These are phyloP conservation scores for Morpho helenor DNA, from an alignment of 2,888 invertebrate species.

Conservation along the genomic window DNA sequence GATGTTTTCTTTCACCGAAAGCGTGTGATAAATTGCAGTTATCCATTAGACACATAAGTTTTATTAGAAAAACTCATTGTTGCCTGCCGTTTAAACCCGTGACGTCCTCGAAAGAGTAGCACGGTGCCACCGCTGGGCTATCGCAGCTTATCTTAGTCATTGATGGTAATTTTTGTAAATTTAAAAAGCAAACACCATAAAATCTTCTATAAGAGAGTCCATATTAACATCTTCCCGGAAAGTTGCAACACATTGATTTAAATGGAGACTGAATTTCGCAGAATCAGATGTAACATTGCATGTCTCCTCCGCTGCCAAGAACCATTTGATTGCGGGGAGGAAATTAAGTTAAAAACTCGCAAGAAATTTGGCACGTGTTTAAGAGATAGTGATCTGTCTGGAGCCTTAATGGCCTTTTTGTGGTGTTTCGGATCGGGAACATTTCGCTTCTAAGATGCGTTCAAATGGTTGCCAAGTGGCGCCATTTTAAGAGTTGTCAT, in stretches of 20 bases:
- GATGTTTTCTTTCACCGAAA: too few species aligned
- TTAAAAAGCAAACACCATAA: too few species aligned
- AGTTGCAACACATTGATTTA: slow-evolving; percentile 1
- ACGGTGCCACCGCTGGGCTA: too few species aligned
- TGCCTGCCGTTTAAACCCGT: too few species aligned
- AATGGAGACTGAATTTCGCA: slow-evolving; percentile 7
- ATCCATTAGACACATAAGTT: too few species aligned
- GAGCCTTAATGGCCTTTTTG: slow-evolving; percentile 27
- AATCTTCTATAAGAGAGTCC: too few species aligned
- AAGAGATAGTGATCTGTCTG: slow-evolving; percentile 26
- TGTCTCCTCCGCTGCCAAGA: slow-evolving; percentile 18
- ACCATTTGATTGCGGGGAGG: slow-evolving; percentile 19
- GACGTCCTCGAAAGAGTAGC: too few species aligned
- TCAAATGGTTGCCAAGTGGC: slow-evolving; percentile 21
- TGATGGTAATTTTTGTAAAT: too few species aligned
- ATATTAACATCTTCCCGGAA: too few species aligned
- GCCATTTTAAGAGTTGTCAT: slow-evolving; percentile 9
- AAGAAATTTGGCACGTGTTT: slow-evolving; percentile 32
- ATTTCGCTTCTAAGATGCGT: slow-evolving; percentile 20
- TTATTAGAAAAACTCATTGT: too few species aligned
- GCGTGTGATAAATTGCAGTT: too few species aligned
- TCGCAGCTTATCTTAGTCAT: too few species aligned
- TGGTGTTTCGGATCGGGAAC: slow-evolving; percentile 25
- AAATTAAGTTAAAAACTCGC: slow-evolving; percentile 33
- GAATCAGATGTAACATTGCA: slow-evolving; percentile 11